Evolutionary conservation across 1,140 invertebrate genomes (phyloP).

Genomic region (Drosophila bocqueti): DNA sequence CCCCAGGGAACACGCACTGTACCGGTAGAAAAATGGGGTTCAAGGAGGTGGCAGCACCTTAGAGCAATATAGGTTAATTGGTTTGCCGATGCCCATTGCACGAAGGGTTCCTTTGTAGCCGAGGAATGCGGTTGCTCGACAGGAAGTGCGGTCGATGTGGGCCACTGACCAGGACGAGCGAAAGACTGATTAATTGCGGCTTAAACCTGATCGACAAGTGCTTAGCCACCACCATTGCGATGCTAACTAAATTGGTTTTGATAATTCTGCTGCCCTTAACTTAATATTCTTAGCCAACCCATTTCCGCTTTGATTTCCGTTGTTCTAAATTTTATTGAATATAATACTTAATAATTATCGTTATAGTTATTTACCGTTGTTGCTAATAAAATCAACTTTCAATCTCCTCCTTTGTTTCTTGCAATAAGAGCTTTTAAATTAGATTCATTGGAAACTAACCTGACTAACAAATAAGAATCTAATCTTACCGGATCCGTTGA

Average conservation of each 20-base stretch:
- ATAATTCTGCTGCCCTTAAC: neutral
- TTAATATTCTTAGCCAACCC: neutral
- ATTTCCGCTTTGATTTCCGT: neutral
- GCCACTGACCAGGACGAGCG: conserved; percentile 20
- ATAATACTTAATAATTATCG: neutral
- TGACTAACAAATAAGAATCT: too few species aligned
- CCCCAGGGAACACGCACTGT: conserved; percentile 42
- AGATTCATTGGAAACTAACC: neutral
- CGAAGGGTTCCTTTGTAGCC: conserved; percentile 52
- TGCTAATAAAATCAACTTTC: neutral
- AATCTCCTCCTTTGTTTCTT: neutral
- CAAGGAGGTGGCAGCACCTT: conserved; percentile 23
- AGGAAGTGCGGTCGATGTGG: conserved; percentile 43
- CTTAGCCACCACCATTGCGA: neutral
- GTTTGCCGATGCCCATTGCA: conserved; percentile 53
- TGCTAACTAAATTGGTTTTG: neutral
- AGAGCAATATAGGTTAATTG: conserved; percentile 74
- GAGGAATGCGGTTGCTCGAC: conserved; percentile 57
- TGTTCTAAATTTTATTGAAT: neutral
- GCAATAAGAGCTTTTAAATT: neutral
- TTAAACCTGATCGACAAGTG: conserved; percentile 30
- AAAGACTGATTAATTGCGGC: conserved; percentile 42
- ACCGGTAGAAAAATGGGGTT: neutral
- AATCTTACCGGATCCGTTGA: conserved; percentile 90
- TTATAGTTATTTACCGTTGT: neutral